Conservation (phyloP, 2,113 vertebrate species). For the Dasypus novemcinctus region DNA sequence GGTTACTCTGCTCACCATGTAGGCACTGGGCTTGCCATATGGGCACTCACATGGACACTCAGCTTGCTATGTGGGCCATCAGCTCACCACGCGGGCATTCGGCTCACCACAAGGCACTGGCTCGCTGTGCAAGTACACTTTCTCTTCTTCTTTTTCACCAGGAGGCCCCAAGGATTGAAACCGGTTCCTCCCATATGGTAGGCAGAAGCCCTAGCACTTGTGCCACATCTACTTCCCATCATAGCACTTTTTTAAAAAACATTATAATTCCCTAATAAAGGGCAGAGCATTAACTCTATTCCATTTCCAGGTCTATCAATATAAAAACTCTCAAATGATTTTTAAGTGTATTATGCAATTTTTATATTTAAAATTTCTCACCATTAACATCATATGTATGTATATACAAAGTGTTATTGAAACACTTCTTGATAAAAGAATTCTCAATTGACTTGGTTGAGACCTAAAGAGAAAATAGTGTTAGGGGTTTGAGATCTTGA, state of each 20-base stretch:
- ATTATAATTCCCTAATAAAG: conserved; percentile 3
- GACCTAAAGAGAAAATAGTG: background rate
- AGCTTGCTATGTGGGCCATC: no score
- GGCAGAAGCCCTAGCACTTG: no score
- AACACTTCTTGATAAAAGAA: conserved; percentile 10
- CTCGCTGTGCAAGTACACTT: no score
- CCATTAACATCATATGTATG: background rate
- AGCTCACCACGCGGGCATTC: no score
- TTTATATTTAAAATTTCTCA: conserved; percentile 43
- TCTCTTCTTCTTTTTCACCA: no score
- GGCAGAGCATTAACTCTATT: background rate
- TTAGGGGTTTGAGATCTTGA: background rate
- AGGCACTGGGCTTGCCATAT: no score
- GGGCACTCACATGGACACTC: no score
- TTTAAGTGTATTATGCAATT: background rate
- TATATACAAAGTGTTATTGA: background rate
- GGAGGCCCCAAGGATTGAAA: no score
- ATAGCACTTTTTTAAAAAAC: conserved; percentile 38
- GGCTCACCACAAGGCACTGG: no score
- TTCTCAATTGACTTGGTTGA: conserved; percentile 20
- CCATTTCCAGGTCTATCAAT: background rate
- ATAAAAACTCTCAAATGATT: conserved; percentile 39
- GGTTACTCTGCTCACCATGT: no score
- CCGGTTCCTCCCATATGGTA: no score
- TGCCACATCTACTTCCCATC: no score